Conservation (phyloP, 35 echinoderm and acorn worm species). For the Apostichopus parvimensis region DNA sequence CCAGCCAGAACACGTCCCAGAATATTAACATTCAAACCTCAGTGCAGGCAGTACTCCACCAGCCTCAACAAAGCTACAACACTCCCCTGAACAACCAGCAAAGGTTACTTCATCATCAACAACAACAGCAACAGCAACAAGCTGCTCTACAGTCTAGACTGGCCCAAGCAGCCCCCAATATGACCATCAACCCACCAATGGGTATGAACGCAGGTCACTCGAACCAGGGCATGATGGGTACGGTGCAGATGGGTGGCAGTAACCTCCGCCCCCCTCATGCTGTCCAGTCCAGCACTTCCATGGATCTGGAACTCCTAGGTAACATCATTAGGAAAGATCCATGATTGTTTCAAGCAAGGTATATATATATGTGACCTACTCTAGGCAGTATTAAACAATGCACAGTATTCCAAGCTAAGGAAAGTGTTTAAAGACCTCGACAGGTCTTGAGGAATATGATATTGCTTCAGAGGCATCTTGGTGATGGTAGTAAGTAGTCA, state of each 20-base stretch:
- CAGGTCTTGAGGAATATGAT: no score
- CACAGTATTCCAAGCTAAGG: neutral
- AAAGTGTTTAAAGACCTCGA: no score
- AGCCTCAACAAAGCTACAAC: neutral
- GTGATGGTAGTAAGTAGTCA: no score
- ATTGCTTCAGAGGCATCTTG: no score
- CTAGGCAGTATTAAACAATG: constrained; percentile 9
- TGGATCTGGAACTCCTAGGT: constrained; percentile 23
- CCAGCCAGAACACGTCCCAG: constrained; percentile 52
- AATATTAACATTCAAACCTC: constrained; percentile 48
- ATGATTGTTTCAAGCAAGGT: neutral
- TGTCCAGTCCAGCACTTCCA: constrained; percentile 30
- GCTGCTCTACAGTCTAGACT: neutral
- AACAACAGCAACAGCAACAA: constrained; percentile 33
- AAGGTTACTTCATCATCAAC: constrained; percentile 11
- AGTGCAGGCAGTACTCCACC: constrained; percentile 49
- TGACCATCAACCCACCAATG: constrained; percentile 22
- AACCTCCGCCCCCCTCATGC: neutral
- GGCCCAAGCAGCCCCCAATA: constrained; percentile 1
- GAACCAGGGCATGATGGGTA: constrained; percentile 37
- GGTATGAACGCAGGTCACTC: neutral
- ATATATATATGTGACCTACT: neutral
- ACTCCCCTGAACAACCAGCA: constrained; percentile 22
- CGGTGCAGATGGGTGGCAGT: constrained; percentile 5
- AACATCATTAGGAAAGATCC: constrained; percentile 44